phyloP scores from a whole-genome alignment of 2,797 vertebrate genomes.

The Poecilia wingei region DNA sequence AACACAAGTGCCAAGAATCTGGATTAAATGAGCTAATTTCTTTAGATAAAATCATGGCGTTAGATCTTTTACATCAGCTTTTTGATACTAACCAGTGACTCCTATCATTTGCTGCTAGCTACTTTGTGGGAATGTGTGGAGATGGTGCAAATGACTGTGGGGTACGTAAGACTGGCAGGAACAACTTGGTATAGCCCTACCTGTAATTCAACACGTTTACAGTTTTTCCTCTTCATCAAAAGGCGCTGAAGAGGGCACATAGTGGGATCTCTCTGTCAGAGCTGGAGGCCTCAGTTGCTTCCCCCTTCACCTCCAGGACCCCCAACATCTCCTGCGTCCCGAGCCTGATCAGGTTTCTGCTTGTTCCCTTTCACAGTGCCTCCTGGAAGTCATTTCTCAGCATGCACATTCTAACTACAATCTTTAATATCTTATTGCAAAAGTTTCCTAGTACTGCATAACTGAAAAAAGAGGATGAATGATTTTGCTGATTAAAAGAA shows the following conservation, averaged over 20 bases:
- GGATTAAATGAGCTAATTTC: background rate
- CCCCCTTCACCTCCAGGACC: slow-evolving; percentile 95
- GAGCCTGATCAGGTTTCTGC: slow-evolving; percentile 90
- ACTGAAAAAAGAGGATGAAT: background rate
- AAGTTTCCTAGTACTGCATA: background rate
- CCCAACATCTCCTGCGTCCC: slow-evolving; percentile 98
- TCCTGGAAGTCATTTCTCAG: background rate
- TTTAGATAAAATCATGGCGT: background rate
- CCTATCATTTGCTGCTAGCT: slow-evolving; percentile 77
- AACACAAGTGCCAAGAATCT: background rate
- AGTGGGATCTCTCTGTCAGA: slow-evolving; percentile 96
- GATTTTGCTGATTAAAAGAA: background rate
- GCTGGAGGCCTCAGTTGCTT: slow-evolving; percentile 97
- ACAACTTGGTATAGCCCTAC: background rate
- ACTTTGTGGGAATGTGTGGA: slow-evolving; percentile 98
- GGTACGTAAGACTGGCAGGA: slow-evolving; percentile 79
- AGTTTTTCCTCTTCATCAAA: slow-evolving; percentile 47
- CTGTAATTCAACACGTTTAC: background rate
- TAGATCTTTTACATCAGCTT: background rate
- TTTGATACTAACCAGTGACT: background rate
- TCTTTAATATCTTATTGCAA: background rate
- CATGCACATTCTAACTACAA: background rate
- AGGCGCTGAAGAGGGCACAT: slow-evolving; percentile 95
- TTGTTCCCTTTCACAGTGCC: background rate
- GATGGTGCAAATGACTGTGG: slow-evolving; percentile 99